phyloP scores from a whole-genome alignment of 2,797 vertebrate genomes.

The Acestrorhynchus altus region DNA sequence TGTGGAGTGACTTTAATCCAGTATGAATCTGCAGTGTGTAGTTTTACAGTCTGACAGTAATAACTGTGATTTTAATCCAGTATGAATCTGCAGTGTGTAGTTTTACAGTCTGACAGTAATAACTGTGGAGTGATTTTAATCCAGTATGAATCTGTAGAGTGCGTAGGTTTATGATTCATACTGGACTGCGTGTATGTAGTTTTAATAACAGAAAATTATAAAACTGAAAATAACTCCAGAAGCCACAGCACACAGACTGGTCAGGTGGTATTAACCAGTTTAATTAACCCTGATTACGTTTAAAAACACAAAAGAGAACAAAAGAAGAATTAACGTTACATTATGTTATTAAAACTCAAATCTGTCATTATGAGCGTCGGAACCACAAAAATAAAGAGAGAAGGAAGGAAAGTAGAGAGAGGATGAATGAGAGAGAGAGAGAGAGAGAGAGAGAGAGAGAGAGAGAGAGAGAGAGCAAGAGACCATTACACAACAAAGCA shows the following conservation, averaged over 20 bases:
- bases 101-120: too few relatives aligned
- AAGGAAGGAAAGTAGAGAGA: slow-evolving; percentile 54
- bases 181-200: too few relatives aligned
- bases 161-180: too few relatives aligned
- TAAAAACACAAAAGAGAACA: slow-evolving; percentile 71
- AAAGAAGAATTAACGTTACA: slow-evolving; percentile 81
- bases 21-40: too few relatives aligned
- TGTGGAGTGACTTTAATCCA: too few relatives aligned
- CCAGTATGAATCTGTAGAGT: neutral
- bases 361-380: slow-evolving; percentile 75
- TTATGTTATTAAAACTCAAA: slow-evolving; percentile 79
- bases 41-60: too few relatives aligned
- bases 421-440: slow-evolving; percentile 64
- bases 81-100: too few relatives aligned
- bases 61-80: too few relatives aligned
- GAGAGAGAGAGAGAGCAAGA: slow-evolving; percentile 64
- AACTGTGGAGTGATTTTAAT: too few relatives aligned
- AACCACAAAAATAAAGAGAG: slow-evolving; percentile 69
- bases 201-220: too few relatives aligned
- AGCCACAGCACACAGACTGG: slow-evolving; percentile 48
- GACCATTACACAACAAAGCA: slow-evolving; percentile 78
- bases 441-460: slow-evolving; percentile 66
- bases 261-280: slow-evolving; percentile 80
- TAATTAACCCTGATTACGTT: slow-evolving; percentile 88
- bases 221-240: slow-evolving; percentile 26